phyloP scores from a whole-genome alignment of 2,888 invertebrate genomes.

The Chrysolina americana region DNA sequence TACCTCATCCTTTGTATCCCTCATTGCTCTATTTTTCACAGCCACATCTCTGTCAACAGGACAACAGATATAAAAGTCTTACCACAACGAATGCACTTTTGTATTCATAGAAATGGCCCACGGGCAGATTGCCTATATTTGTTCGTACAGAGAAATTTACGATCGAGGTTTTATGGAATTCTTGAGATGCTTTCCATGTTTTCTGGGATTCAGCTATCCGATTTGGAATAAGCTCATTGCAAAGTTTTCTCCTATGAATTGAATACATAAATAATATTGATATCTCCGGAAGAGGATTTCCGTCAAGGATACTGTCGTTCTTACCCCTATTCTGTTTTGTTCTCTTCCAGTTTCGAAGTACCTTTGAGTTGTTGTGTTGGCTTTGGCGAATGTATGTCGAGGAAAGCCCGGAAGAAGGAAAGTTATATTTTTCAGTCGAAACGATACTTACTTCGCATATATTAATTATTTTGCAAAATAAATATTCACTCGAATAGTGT shows the following conservation, averaged over 20 bases:
- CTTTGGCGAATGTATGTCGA: background rate
- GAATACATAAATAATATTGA: conserved; percentile 17
- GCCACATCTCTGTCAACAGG: conserved; percentile 42
- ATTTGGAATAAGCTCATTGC: conserved; percentile 1
- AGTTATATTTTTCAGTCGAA: too few relatives aligned
- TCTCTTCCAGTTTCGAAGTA: background rate
- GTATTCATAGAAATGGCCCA: conserved; percentile 34
- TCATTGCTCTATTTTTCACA: conserved; percentile 63
- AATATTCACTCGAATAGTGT: too few relatives aligned
- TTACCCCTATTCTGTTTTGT: conserved; percentile 9
- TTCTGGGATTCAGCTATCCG: conserved; percentile 3
- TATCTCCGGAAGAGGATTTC: conserved; percentile 13
- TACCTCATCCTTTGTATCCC: conserved; percentile 60
- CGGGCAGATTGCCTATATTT: conserved; percentile 24
- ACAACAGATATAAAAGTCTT: conserved; percentile 39
- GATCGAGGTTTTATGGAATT: conserved; percentile 13
- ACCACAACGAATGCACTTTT: conserved; percentile 35
- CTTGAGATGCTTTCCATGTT: conserved; percentile 21
- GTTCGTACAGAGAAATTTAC: conserved; percentile 7
- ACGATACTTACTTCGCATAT: too few relatives aligned
- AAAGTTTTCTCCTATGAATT: conserved; percentile 16
- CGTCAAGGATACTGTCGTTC: background rate
- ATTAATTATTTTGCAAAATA: too few relatives aligned
- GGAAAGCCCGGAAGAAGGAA: background rate
- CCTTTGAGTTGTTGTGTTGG: background rate